Evolutionary conservation across 1,140 invertebrate species (phyloP), one percentile per base, ranked within the genome.

Genomic region (Drosophila orosa): DNA sequence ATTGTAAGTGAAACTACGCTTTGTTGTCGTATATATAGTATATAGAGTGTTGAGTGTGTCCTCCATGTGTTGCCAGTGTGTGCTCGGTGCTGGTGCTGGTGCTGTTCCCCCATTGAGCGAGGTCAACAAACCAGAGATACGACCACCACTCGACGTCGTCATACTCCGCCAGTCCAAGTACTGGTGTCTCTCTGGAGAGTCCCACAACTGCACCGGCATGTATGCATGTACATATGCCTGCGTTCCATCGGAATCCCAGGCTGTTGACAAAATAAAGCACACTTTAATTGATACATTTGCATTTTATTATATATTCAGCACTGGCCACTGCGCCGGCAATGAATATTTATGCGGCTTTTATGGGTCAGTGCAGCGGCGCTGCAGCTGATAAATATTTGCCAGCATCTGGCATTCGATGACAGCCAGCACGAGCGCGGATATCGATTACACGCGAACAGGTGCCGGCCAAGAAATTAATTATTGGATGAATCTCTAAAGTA

Each of bases 251-350:
- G 35, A 68, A 68, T 68, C 65, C 65, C 35, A 2, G 35, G 61
- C 62, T 80, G 82, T 81, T 83, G 76, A 83, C 83, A 87, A 89
- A 87, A 87, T 89, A 83, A 83, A 87, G 80, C 84, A 89, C 84
- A 89, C 84, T 87, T 89, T 87, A 87, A 87, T 87, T 87, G 83
- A 87, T 86, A 87, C 83, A 87, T 87, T 87, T 87, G 84, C 83
- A 87, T 87, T 83, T 83, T 77, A 83, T 86, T 85, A 78, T 77
- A 72, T 67, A 73, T 80, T 67, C 81, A 60, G 65, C 76, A 52
- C 62, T 74, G 82, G 58, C 44, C 60, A 68, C 58, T 62, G 47
- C 44, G 33, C 50, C 47, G 59, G 60, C 76, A 66, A 80, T 85
- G 80, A 84, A 82, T 86, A 85, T 82, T 85, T 85, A 80, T 78